These are phyloP conservation scores for Gortyna flavago DNA, from an alignment of 2,888 invertebrate species.

Conservation along the genomic window DNA sequence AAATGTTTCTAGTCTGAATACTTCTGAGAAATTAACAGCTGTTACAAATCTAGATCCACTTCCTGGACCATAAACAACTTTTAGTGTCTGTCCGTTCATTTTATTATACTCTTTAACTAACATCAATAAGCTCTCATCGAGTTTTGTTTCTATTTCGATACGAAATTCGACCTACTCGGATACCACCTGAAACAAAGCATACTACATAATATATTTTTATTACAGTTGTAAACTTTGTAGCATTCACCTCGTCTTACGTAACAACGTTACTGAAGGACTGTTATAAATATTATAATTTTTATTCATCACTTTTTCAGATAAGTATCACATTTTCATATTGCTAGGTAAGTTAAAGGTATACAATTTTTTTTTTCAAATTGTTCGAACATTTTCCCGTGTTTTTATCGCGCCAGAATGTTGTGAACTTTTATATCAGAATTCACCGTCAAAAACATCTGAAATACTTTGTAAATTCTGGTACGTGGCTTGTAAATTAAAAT, in stretches of 20 bases:
- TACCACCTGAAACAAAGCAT: conserved; percentile 12
- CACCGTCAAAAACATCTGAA: conserved; percentile 1
- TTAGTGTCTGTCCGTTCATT: conserved; percentile 34
- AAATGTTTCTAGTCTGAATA: conserved; percentile 27
- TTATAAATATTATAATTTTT: background rate
- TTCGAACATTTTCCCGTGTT: background rate
- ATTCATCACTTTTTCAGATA: background rate
- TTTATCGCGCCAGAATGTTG: background rate
- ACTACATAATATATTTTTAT: conserved; percentile 31
- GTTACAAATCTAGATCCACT: conserved; percentile 51
- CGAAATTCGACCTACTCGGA: conserved; percentile 14
- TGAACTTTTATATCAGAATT: conserved; percentile 18
- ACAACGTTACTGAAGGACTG: conserved; percentile 1
- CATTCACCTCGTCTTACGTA: background rate
- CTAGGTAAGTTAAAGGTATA: background rate
- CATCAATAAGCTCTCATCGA: conserved; percentile 34
- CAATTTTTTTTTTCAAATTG: background rate
- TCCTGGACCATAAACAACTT: conserved; percentile 40
- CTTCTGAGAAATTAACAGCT: conserved; percentile 52
- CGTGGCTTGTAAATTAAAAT: conserved; percentile 4
- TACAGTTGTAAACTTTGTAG: conserved; percentile 31
- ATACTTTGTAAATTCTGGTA: conserved; percentile 9
- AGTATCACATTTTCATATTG: background rate
- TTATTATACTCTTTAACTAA: conserved; percentile 47
- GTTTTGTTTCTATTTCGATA: conserved; percentile 31